A percentile compares a stretch with the other conserved stretches of the same genome.
phyloP scores from a whole-genome alignment of 1,140 invertebrate species.

The Neodiprion fabricii region DNA sequence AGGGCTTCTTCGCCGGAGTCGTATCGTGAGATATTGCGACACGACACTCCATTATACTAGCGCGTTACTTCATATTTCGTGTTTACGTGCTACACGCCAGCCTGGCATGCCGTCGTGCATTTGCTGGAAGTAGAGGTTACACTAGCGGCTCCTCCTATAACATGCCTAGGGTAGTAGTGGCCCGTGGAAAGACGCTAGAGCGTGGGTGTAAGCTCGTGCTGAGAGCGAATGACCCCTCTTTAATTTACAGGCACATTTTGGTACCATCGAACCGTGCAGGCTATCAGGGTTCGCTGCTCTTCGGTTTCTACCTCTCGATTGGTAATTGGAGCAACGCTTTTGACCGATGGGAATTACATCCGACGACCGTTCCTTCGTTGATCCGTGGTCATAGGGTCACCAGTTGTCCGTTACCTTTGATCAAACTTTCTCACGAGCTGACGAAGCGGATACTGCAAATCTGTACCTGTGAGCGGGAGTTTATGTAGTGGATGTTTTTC shows the following conservation, averaged over 20 bases:
- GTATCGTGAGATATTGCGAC: constrained; percentile 2
- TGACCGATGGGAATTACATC: too few species aligned
- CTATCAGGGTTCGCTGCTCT: neutral
- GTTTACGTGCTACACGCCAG: constrained; percentile 4
- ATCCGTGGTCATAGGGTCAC: too few species aligned
- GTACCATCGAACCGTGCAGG: neutral
- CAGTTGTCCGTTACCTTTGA: too few species aligned
- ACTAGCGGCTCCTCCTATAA: neutral
- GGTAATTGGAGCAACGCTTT: neutral
- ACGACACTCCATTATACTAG: constrained; percentile 1
- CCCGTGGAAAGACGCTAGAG: neutral
- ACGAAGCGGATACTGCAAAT: too few species aligned
- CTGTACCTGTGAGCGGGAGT: too few species aligned
- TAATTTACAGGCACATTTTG: neutral
- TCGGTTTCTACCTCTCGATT: neutral
- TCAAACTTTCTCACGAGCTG: too few species aligned
- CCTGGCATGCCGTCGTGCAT: neutral
- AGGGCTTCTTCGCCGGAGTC: neutral
- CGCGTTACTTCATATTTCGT: constrained; percentile 5
- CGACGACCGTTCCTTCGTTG: too few species aligned
- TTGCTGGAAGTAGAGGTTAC: constrained; percentile 1
- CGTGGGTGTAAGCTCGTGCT: constrained; percentile 1
- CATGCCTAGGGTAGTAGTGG: neutral
- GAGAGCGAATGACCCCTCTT: neutral
- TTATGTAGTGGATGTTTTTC: too few species aligned